A percentile compares a stretch with the other conserved stretches of the same genome.
phyloP scores from a whole-genome alignment of 2,888 invertebrate species.

The Tenodera sinensis region DNA sequence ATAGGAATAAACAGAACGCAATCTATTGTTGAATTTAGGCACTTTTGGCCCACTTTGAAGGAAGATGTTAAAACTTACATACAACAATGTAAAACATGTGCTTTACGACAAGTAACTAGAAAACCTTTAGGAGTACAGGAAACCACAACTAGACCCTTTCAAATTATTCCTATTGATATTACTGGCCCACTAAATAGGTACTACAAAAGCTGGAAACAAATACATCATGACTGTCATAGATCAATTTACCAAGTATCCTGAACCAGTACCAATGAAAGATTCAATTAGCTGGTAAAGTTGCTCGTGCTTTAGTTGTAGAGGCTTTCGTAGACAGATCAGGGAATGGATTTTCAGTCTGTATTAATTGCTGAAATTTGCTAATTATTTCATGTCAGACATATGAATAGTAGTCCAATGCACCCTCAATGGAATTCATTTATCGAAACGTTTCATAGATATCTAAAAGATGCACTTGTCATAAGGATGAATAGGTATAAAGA shows the following conservation, averaged over 20 bases:
- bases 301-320: conserved; percentile 24
- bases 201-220: conserved; percentile 28
- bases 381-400: conserved; percentile 2
- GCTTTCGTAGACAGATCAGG: conserved; percentile 34
- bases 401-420: conserved; percentile 8
- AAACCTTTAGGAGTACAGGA: not conserved
- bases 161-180: conserved; percentile 26
- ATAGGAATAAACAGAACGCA: not conserved
- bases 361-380: conserved; percentile 26
- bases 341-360: conserved; percentile 32
- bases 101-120: not conserved
- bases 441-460: not conserved
- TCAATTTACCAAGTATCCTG: conserved; percentile 32
- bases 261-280: conserved; percentile 35
- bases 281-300: conserved; percentile 32
- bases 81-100: not conserved
- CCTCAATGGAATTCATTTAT: conserved; percentile 15
- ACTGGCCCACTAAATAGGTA: conserved; percentile 32
- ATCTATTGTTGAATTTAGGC: not conserved
- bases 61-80: not conserved
- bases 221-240: conserved; percentile 34
- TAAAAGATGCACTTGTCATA: not conserved
- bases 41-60: not conserved
- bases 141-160: not conserved
- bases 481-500: not conserved